Base-by-base conservation (phyloP, 1,140 invertebrate species). In the Muscidifurax raptorellus region DNA sequence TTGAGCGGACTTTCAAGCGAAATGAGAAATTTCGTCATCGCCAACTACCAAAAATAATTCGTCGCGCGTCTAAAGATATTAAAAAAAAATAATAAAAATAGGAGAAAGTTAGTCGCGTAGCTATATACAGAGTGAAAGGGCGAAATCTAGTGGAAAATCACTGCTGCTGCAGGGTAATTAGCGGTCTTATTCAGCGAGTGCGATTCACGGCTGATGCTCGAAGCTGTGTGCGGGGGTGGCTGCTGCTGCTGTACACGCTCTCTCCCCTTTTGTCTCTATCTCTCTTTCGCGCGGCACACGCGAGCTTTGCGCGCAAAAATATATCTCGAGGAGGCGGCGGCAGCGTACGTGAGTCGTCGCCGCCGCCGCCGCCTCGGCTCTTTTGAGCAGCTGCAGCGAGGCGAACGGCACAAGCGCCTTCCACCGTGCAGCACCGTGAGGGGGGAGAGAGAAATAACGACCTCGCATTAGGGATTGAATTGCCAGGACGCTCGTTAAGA, bases 401-500 rank as follows among this genome's bases (percentile, higher is more conserved):
- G 76, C 52, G 64, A 71, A 64, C 72, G 36, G 71, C 36, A 30
- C 27, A 74, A 72, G 83, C 71, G 67, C 36, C 47, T 75, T 27
- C 59, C 32, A 66, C 12, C 18, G 59, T 32, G 30, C 28, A 59
- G 52, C 6, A 18, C 15, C n/a, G n/a, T 18, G 5, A 59, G 52
- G 52, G 15, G 44, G 15, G 44, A 47, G 52, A 59, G 80, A 85
- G 84, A 87, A 87, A 86, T 88, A 89, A 88, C 87, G 87, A 88
- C 85, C 87, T 71, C 83, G 84, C 88, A 89, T 89, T 88, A 89
- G 87, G 87, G 82, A 87, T 87, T 89, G 87, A 89, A 89, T 89
- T 86, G 86, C 86, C 85, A 83, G 83, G 86, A 82, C 85, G 88
- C 86, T 88, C 87, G 87, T 89, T 89, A 87, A 87, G 85, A 80